These are phyloP conservation scores for Mantis religiosa DNA, from an alignment of 2,888 invertebrate genomes.

Conservation along the genomic window DNA sequence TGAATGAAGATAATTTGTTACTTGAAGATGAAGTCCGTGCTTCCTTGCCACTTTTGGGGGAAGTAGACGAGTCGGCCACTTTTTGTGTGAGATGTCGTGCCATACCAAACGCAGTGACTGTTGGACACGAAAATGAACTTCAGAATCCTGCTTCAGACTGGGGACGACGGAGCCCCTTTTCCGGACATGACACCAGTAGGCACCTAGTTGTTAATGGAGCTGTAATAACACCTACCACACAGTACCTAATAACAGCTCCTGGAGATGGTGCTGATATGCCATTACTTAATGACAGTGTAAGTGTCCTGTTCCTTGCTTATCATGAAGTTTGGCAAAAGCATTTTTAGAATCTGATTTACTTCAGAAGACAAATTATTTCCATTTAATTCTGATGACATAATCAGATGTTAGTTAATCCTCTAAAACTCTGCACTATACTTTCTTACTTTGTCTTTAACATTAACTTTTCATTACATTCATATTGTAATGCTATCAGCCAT, in stretches of 20 bases:
- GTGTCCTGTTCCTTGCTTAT: neutral
- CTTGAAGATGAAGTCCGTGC: conserved; percentile 19
- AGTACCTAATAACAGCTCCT: neutral
- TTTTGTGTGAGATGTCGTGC: conserved; percentile 28
- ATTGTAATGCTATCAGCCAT: too few species aligned
- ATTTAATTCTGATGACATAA: too few species aligned
- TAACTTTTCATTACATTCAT: too few species aligned
- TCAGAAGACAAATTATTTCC: too few species aligned
- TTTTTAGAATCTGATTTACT: too few species aligned
- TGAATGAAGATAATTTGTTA: conserved; percentile 17
- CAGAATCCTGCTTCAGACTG: neutral
- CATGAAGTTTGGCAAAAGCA: too few species aligned
- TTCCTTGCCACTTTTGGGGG: conserved; percentile 15
- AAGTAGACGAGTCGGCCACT: conserved; percentile 22
- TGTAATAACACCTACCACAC: neutral
- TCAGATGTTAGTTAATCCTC: too few species aligned
- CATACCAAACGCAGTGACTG: conserved; percentile 3
- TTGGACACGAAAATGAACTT: neutral
- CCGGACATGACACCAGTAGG: neutral
- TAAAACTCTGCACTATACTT: too few species aligned
- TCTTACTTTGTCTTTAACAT: too few species aligned
- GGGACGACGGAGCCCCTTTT: neutral
- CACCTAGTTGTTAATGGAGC: neutral
- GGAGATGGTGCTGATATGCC: conserved; percentile 28
- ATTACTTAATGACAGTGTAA: conserved; percentile 22